phyloP scores from a whole-genome alignment of 2,113 vertebrate species.

The Rhinoderma darwinii region DNA sequence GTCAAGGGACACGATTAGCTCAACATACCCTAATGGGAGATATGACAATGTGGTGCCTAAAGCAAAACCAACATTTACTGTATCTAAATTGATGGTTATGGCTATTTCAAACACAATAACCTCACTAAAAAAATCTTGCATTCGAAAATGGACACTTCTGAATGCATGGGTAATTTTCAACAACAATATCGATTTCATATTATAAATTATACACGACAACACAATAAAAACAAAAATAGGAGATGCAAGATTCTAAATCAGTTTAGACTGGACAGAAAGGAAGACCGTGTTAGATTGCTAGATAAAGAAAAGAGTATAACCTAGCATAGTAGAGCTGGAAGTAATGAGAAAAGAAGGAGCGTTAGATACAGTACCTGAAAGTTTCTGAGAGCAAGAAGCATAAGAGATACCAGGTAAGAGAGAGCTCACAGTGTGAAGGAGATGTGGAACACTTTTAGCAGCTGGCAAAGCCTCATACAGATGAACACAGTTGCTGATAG shows the following conservation, averaged over 20 bases:
- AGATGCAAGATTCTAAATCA: background rate
- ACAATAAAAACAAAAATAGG: background rate
- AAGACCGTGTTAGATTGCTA: background rate
- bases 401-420: constrained; percentile 98
- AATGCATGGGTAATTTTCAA: too few relatives aligned
- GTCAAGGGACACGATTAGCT: too few relatives aligned
- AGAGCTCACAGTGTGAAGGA: constrained; percentile 98
- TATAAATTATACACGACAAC: too few relatives aligned
- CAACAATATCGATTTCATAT: too few relatives aligned
- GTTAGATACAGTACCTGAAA: constrained; percentile 91
- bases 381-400: constrained; percentile 95
- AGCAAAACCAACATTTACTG: background rate
- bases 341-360: constrained; percentile 54
- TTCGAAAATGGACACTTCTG: too few relatives aligned
- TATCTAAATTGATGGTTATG: background rate
- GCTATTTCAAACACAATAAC: background rate
- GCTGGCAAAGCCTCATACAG: constrained; percentile 95
- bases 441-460: constrained; percentile 97
- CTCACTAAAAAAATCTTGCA: background rate
- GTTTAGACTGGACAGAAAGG: background rate
- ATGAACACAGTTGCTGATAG: constrained; percentile 99
- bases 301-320: background rate
- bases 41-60: background rate
- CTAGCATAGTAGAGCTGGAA: constrained; percentile 3
- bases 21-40: background rate